Evolutionary conservation across 2,888 invertebrate genomes (phyloP), one percentile per base, ranked within the genome.

Genomic region (Habroteleia sp.): DNA sequence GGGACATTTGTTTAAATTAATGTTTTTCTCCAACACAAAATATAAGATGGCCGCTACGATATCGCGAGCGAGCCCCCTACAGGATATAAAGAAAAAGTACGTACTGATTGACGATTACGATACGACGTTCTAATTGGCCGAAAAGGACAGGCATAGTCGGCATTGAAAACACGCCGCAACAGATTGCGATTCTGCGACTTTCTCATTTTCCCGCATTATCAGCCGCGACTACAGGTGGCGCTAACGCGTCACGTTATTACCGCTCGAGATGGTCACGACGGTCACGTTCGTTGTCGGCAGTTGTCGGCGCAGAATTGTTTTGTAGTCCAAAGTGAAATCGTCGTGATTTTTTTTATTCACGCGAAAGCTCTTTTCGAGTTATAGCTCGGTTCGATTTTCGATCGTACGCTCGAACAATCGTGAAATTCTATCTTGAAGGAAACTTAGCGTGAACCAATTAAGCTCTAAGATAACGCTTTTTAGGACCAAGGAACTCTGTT

Each of bases 21-120:
- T 87, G 88, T 88, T 72, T 88, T 87, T 88, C 87, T 87, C 87
- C 83, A 86, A 88, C 87, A 85, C 88, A 88, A 88, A 88, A 88
- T 88, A 88, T 88, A 88, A 88, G 88, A 88, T 88, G 88, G 88
- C 88, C 87, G 87, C 65, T 66, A 44, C 44, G 50, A 60, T 58
- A 60, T 62, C 54, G 58, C 52, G 52, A 31, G 58, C 73, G 56
- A 65, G 65, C 65, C 73, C 73, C 65, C 73, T 73, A 66, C 58
- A 60, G 73, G 73, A 60, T 65, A 60, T 66, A 29, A 33, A 73
- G 41, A 66, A 73, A 73, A 73, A 73, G 73, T 52, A n/a, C n/a
- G n/a, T n/a, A 60, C 73, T 68, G 76, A 73, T 68, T 72, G 66
- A 73, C 68, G 66, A 72, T 63, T 63, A 72, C 56, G 62, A 73